phyloP scores from a whole-genome alignment of 2,797 vertebrate species.

The Petrocephalus schoutedeni region DNA sequence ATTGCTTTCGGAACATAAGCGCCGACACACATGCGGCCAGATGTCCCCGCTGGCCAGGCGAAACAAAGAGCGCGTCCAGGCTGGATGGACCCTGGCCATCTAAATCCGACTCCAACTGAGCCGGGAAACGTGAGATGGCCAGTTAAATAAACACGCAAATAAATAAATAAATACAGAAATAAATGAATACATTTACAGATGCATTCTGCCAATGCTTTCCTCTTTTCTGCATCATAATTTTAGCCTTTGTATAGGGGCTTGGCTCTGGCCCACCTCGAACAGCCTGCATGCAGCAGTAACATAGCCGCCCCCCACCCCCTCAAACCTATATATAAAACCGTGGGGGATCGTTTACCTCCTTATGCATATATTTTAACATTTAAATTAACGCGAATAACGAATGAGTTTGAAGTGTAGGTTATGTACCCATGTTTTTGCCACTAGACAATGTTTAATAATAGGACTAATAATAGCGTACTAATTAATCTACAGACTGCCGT shows the following conservation, averaged over 20 bases:
- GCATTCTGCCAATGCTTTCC: neutral
- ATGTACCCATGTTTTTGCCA: neutral
- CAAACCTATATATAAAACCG: neutral
- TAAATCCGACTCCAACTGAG: neutral
- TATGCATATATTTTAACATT: neutral
- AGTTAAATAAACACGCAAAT: neutral
- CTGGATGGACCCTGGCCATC: neutral
- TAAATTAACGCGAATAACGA: neutral
- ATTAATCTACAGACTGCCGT: neutral
- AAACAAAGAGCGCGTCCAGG: neutral
- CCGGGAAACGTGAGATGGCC: neutral
- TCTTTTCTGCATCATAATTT: neutral
- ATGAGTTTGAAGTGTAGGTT: neutral
- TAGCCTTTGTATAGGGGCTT: neutral
- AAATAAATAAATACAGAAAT: neutral
- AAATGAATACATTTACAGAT: slow-evolving; percentile 12
- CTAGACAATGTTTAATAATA: neutral
- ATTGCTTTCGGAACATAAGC: neutral
- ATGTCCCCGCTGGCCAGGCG: slow-evolving; percentile 6
- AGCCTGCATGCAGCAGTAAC: neutral
- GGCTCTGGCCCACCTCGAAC: neutral
- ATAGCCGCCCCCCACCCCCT: neutral
- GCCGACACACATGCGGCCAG: neutral
- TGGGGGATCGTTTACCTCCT: too few relatives aligned
- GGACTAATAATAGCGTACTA: neutral